Conservation (phyloP, 2,113 vertebrate species). For the Xiphorhynchus elegans region DNA sequence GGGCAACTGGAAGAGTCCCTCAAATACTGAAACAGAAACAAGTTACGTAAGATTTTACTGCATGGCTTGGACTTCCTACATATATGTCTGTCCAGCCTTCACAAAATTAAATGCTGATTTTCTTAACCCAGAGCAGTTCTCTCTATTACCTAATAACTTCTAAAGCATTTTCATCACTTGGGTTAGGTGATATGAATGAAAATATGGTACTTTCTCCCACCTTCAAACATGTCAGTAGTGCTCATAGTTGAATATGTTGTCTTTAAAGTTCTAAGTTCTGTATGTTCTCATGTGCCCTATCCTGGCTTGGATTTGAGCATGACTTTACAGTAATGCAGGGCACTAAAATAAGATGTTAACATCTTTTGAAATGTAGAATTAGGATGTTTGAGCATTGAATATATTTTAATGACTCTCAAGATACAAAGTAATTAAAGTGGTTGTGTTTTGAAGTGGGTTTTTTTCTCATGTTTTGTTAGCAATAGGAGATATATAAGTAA, state of each 20-base stretch:
- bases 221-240: not conserved
- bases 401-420: not conserved
- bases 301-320: not conserved
- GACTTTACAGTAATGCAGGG: not conserved
- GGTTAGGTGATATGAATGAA: not conserved
- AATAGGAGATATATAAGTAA: not conserved
- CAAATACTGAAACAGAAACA: not conserved
- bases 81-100: not conserved
- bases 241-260: not conserved
- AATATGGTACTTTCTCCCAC: not conserved
- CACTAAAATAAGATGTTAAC: constrained; percentile 3
- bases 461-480: not conserved
- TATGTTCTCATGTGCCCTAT: not conserved
- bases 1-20: not conserved
- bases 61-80: not conserved
- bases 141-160: not conserved
- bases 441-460: not conserved
- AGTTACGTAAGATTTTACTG: not conserved
- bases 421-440: constrained; percentile 26
- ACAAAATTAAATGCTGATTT: not conserved
- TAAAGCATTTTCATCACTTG: not conserved
- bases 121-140: not conserved
- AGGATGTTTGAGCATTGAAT: not conserved
- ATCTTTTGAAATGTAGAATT: not conserved
- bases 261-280: not conserved